Base-by-base conservation (phyloP, 2,797 vertebrate genomes). In the Anabas testudineus region DNA sequence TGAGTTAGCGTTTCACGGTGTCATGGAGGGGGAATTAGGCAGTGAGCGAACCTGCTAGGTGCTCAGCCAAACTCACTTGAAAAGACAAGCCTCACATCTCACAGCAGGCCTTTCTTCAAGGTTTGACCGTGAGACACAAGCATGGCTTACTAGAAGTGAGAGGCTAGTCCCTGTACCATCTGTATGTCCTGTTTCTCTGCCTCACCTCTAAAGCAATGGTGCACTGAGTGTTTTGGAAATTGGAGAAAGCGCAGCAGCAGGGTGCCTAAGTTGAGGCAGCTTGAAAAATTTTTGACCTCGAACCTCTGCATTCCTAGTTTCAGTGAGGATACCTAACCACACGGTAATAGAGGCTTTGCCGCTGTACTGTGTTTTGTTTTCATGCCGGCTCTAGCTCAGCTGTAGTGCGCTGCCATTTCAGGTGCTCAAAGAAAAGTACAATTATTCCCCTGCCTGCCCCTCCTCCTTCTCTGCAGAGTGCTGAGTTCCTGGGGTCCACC, bases 271-370 rank as follows among this genome's bases (percentile, higher is more conserved):
- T 82, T 72, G 80, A 85, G 81, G 82, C 88, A 87, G 84, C 74
- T 43, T 83, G 82, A 85, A 86, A 81, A 90, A 65, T 55, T 71
- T 84, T 80, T 81, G 81, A 87, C 77, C 88, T 88, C 59, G 66
- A 82, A 85, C 82, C 80, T 85, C 81, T 81, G 73, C 87, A 90
- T 91, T 90, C 88, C 90, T 87, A 74, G 65, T 87, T 78, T 64
- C n/a, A 82, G 76, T 37, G 69, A 82, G 60, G 36, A 88, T 83
- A 87, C 86, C 84, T 79, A 82, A 90, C 81, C 71, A 34, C 76
- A 70, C 32, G 7, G 71, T 77, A 85, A 77, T 71, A 42, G 60
- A 82, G 68, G 69, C 77, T 82, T 72, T 62, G 63, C 79, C 45
- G 19, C 16, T 4, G 10, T 22, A 34, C 5, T 71, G 59, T 48